Evolutionary conservation across 1,140 invertebrate species (phyloP), one percentile per base, ranked within the genome.

Genomic region (Zophobas atratus): DNA sequence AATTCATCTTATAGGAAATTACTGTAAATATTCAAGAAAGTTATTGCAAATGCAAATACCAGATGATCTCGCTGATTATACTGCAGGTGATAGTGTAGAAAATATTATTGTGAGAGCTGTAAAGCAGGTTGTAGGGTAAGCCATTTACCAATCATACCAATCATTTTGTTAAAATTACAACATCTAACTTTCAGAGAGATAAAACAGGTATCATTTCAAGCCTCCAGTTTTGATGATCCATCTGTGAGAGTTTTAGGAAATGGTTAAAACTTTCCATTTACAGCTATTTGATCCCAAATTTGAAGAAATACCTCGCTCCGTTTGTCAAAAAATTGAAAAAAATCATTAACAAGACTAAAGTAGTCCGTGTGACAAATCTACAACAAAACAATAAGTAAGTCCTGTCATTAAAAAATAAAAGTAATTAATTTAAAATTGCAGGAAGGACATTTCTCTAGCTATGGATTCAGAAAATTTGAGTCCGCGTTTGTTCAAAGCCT

Each of bases 1-100:
- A 6, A 67, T 67, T 20, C 60, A 67, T 43, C 2, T 67, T 20
- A 32, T 2, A 67, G 60, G 60, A 34, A 67, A 67, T 67, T 67
- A 67, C 8, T 67, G 38, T 34, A 67, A 67, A 67, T 67, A 67
- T 43, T 67, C 60, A 32, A 67, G 60, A 32, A n/a, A 67, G 3
- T 33, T 67, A 43, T 67, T 20, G 1, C 60, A 67, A 55, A 34
- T 33, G 32, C 8, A 55, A 2, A 43, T 32, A 41, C 39, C n/a
- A 32, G 33, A 1, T 57, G 55, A 2, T 5, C 0, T 0, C 6
- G 6, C 32, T 67, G 33, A 6, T 0, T n/a, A 1, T 20, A 20
- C 32, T 1, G 4, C 8, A 2, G 60, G 33, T 4, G 41, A 32
- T 43, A 67, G 60, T 32, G 43, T 67, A 20, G 60, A 67, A 67